phyloP scores from a whole-genome alignment of 1,140 invertebrate genomes.

The Drosophila mayri region DNA sequence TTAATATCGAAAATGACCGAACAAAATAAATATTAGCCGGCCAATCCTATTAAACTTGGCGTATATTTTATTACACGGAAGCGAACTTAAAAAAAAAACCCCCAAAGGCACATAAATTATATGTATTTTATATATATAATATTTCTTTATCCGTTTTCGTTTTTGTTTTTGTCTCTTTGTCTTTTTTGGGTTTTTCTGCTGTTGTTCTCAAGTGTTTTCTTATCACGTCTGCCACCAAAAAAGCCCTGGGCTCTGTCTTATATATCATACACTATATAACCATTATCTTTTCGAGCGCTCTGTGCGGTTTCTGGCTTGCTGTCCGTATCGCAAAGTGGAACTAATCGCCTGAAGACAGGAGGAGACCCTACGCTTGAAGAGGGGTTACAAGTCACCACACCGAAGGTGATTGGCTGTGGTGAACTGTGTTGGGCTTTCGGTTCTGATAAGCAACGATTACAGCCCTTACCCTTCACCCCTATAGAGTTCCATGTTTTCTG shows the following conservation, averaged over 20 bases:
- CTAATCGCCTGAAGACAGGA: constrained; percentile 23
- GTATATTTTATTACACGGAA: constrained; percentile 18
- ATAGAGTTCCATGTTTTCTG: background rate
- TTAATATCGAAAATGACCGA: constrained; percentile 30
- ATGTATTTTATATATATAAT: constrained; percentile 1
- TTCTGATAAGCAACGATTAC: constrained; percentile 29
- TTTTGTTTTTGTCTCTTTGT: constrained; percentile 11
- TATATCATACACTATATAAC: background rate
- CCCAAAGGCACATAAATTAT: constrained; percentile 8
- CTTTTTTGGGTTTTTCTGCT: constrained; percentile 17
- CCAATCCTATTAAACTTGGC: constrained; percentile 12
- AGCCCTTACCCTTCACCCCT: background rate
- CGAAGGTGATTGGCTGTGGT: constrained; percentile 12
- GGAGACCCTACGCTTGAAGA: constrained; percentile 15
- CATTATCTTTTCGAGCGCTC: constrained; percentile 27
- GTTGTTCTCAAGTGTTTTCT: constrained; percentile 3
- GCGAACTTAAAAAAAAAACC: constrained; percentile 2
- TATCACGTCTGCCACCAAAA: constrained; percentile 36
- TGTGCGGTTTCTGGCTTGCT: constrained; percentile 13
- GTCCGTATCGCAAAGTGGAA: constrained; percentile 28
- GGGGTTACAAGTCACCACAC: constrained; percentile 21
- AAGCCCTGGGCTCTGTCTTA: background rate
- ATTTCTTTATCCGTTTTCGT: constrained; percentile 18
- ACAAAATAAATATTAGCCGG: constrained; percentile 17
- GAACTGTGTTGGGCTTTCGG: constrained; percentile 9